phyloP scores from a whole-genome alignment of 2,888 invertebrate species.

The Pammene fasciana region DNA sequence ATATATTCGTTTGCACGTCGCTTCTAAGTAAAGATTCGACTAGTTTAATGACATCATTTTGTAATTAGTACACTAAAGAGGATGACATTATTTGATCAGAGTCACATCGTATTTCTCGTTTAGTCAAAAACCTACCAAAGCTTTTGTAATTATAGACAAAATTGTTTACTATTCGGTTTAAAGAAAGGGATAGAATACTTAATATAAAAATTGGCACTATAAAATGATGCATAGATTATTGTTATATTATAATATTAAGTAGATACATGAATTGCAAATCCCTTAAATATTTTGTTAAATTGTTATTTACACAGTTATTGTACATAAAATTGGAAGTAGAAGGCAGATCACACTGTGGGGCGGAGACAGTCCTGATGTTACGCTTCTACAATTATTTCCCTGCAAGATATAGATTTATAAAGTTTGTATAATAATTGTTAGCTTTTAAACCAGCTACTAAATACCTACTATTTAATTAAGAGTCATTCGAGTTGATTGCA shows the following conservation, averaged over 20 bases:
- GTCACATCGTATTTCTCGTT: conserved; percentile 38
- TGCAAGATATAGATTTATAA: conserved; percentile 53
- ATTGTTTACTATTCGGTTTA: conserved; percentile 43
- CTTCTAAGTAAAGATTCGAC: conserved; percentile 33
- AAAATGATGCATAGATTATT: conserved; percentile 45
- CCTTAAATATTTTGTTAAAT: conserved; percentile 66
- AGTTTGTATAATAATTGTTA: conserved; percentile 51
- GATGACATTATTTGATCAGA: conserved; percentile 23
- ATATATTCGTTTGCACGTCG: conserved; percentile 30
- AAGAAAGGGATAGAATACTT: conserved; percentile 42
- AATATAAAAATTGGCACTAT: conserved; percentile 45
- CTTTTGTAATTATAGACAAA: conserved; percentile 45
- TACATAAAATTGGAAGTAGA: conserved; percentile 60
- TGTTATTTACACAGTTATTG: conserved; percentile 67
- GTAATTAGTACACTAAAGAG: conserved; percentile 26
- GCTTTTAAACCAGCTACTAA: conserved; percentile 45
- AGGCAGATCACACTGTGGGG: conserved; percentile 71
- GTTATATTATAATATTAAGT: conserved; percentile 49
- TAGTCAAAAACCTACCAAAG: conserved; percentile 51
- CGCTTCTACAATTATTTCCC: conserved; percentile 57
- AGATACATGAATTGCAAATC: conserved; percentile 36
- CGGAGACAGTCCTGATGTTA: conserved; percentile 65
- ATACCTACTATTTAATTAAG: conserved; percentile 26
- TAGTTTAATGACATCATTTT: conserved; percentile 28
- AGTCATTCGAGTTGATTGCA: conserved; percentile 30